These are phyloP conservation scores for Drosophila novamexicana DNA, from an alignment of 1,140 invertebrate genomes.

Conservation along the genomic window DNA sequence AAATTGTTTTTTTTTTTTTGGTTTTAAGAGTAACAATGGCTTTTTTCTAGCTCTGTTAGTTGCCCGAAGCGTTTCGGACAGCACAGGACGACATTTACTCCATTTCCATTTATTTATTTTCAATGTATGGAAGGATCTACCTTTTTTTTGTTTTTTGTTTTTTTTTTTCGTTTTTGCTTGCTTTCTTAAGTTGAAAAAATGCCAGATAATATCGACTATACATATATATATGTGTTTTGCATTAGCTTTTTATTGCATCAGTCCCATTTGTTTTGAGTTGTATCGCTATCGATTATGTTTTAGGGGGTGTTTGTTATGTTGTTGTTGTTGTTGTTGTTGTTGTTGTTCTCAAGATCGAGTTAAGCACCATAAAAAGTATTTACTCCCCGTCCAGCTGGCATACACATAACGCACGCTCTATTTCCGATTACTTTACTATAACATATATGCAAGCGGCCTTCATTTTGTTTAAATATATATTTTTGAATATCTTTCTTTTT, in stretches of 20 bases:
- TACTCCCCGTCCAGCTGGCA: constrained; percentile 55
- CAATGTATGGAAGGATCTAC: constrained; percentile 72
- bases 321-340: background rate
- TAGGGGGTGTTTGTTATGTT: constrained; percentile 15
- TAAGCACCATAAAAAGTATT: constrained; percentile 76
- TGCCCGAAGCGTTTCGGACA: constrained; percentile 1
- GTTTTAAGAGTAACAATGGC: constrained; percentile 45
- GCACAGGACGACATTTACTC: constrained; percentile 27
- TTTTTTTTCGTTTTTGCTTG: constrained; percentile 3
- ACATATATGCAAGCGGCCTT: constrained; percentile 15
- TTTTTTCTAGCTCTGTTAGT: constrained; percentile 24
- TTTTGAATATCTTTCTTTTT: constrained; percentile 17
- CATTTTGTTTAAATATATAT: background rate
- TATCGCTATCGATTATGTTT: constrained; percentile 33
- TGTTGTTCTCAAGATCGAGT: constrained; percentile 70
- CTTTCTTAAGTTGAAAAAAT: constrained; percentile 26
- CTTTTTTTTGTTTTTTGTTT: constrained; percentile 38
- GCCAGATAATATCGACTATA: constrained; percentile 43
- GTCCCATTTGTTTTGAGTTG: constrained; percentile 74
- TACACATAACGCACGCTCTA: constrained; percentile 51
- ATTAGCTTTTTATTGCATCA: constrained; percentile 73
- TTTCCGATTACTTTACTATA: background rate
- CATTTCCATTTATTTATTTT: constrained; percentile 43
- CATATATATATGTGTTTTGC: constrained; percentile 22
- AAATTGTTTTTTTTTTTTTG: constrained; percentile 8